phyloP scores from a whole-genome alignment of 2,888 invertebrate species.

The Dascillus cervinus region DNA sequence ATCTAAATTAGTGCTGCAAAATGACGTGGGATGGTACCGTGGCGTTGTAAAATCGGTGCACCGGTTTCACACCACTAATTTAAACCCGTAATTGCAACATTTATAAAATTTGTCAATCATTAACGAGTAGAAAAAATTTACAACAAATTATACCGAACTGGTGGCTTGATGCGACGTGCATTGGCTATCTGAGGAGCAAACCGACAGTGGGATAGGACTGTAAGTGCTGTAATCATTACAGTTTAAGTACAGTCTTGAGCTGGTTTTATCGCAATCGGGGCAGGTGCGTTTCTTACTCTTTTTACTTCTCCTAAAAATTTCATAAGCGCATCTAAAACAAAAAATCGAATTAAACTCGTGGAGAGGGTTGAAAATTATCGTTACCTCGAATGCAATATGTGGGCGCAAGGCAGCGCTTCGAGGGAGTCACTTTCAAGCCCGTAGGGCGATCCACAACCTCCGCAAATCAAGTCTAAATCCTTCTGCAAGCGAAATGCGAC shows the following conservation, averaged over 20 bases:
- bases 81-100: no score
- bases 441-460: constrained; percentile 72
- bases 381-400: constrained; percentile 78
- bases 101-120: no score
- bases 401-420: constrained; percentile 79
- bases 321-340: constrained; percentile 55
- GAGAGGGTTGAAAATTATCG: neutral
- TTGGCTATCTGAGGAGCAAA: constrained; percentile 40
- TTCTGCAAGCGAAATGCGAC: constrained; percentile 57
- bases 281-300: constrained; percentile 59
- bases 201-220: constrained; percentile 45
- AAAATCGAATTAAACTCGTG: constrained; percentile 3
- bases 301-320: constrained; percentile 55
- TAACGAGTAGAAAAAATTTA: no score
- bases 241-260: constrained; percentile 56
- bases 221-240: constrained; percentile 35
- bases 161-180: constrained; percentile 47
- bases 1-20: no score
- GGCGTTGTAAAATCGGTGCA: no score
- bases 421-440: constrained; percentile 64
- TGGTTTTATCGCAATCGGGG: constrained; percentile 63
- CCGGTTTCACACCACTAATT: no score
- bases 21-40: no score
- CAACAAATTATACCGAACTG: constrained; percentile 48
- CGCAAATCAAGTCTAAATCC: constrained; percentile 73